Conservation (phyloP, 2,888 invertebrate genomes). For the Spicauda simplicius region DNA sequence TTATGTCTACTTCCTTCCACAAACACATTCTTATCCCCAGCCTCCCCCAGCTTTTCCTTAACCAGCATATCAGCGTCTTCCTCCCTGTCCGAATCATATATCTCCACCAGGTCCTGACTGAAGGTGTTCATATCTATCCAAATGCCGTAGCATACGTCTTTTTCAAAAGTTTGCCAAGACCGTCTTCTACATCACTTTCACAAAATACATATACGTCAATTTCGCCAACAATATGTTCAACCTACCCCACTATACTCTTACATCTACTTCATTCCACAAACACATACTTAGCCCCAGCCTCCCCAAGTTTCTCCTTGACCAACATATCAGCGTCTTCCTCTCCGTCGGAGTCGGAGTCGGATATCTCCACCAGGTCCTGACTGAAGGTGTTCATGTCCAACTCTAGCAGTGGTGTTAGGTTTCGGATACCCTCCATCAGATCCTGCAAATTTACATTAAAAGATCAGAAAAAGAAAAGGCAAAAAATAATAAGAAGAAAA, state of each 20-base stretch:
- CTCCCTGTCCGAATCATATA: slow-evolving; percentile 73
- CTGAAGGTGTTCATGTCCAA: slow-evolving; percentile 53
- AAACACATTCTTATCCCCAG: slow-evolving; percentile 56
- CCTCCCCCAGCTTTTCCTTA: slow-evolving; percentile 52
- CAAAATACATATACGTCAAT: too few relatives aligned
- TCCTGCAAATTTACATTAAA: slow-evolving; percentile 48
- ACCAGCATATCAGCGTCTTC: slow-evolving; percentile 41
- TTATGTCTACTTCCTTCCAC: too few relatives aligned
- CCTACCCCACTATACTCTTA: too few relatives aligned
- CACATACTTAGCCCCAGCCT: slow-evolving; percentile 57
- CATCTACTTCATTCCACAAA: too few relatives aligned
- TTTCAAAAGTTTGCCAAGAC: too few relatives aligned
- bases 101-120: slow-evolving; percentile 68
- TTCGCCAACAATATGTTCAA: too few relatives aligned
- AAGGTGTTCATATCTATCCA: slow-evolving; percentile 53
- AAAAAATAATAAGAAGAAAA: too few relatives aligned
- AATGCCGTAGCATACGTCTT: too few relatives aligned
- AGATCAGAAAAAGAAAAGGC: too few relatives aligned
- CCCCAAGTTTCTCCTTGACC: slow-evolving; percentile 52
- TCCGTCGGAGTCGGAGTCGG: slow-evolving; percentile 76
- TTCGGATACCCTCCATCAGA: slow-evolving; percentile 60
- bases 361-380: slow-evolving; percentile 72
- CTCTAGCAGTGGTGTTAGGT: slow-evolving; percentile 57
- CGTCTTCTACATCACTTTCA: too few relatives aligned
- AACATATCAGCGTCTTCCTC: slow-evolving; percentile 48